Conservation (phyloP, 2,797 vertebrate species). For the Smutsia gigantea region DNA sequence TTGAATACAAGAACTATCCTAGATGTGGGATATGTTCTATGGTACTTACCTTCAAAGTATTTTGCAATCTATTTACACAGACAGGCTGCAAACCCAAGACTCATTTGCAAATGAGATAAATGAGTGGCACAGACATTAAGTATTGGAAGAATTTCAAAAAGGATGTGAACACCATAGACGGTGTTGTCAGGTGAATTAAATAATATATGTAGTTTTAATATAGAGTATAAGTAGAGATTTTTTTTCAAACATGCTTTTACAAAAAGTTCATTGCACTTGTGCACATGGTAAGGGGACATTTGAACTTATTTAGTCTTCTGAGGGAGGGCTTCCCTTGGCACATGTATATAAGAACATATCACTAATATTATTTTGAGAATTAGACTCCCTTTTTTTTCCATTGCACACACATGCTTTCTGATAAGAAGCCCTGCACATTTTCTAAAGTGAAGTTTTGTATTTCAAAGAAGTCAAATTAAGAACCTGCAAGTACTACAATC, state of each 20-base stretch:
- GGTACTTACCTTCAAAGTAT: neutral
- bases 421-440: neutral
- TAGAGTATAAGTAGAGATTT: neutral
- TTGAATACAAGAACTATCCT: neutral
- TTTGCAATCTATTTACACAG: neutral
- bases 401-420: neutral
- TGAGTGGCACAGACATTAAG: neutral
- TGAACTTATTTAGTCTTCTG: neutral
- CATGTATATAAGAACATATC: neutral
- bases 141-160: neutral
- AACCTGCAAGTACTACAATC: neutral
- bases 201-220: neutral
- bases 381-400: neutral
- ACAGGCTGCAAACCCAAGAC: neutral
- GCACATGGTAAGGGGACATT: neutral
- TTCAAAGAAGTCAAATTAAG: neutral
- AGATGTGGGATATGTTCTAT: neutral
- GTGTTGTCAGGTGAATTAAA: neutral
- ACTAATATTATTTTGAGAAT: constrained; percentile 12
- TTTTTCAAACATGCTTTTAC: neutral
- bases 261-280: neutral
- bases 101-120: neutral
- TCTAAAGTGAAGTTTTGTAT: neutral
- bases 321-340: neutral
- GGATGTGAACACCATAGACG: neutral